A percentile compares a stretch with the other conserved stretches of the same genome.
These are phyloP conservation scores for Villa cingulata DNA, from an alignment of 2,888 invertebrate species.

Conservation along the genomic window DNA sequence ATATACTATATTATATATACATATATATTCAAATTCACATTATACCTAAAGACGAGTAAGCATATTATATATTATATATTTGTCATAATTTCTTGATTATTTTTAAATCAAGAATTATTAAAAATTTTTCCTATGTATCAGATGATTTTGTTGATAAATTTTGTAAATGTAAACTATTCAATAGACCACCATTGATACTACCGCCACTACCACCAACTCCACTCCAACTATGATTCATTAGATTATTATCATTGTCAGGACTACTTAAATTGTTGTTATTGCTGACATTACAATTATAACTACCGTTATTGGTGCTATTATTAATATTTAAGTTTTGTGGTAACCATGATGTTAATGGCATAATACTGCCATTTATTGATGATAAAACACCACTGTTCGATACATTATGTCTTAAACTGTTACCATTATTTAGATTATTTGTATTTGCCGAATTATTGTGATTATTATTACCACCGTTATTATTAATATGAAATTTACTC, in stretches of 20 bases:
- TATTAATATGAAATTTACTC: not conserved
- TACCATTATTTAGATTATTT: not conserved
- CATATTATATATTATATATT: too few species aligned
- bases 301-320: not conserved
- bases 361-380: not conserved
- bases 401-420: too few species aligned
- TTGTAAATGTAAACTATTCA: not conserved
- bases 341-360: not conserved
- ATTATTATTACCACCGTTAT: not conserved
- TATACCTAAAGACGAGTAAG: too few species aligned
- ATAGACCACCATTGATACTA: not conserved
- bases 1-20: too few species aligned
- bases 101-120: not conserved
- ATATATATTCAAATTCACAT: too few species aligned
- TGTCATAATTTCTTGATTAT: too few species aligned
- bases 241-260: not conserved
- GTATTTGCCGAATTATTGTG: too few species aligned
- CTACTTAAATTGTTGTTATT: not conserved
- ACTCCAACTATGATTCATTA: not conserved
- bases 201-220: not conserved
- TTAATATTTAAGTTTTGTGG: not conserved
- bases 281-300: not conserved
- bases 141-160: not conserved
- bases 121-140: not conserved
- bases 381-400: not conserved